Base-by-base conservation (phyloP, 2,888 invertebrate genomes). In the Agrenia bidenticulata region DNA sequence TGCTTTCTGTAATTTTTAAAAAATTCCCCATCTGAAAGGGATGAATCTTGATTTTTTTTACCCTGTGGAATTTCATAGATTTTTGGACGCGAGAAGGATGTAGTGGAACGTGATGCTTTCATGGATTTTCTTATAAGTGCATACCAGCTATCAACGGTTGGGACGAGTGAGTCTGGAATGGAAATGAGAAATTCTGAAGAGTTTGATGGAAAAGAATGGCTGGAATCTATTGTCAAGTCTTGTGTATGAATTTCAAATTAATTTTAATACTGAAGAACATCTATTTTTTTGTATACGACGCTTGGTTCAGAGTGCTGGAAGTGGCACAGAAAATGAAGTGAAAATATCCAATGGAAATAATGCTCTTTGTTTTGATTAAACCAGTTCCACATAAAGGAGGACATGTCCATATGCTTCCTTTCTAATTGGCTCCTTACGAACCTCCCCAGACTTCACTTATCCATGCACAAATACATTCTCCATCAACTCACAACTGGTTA, bases 351-450 rank as follows among this genome's bases (percentile, higher is more conserved):
- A 19, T 21, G 15, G 4, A 45, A 45, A 19, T 51, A 21, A 19
- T 7, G 5, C 15, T 37, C 57, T 50, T 69, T 32, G 32, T 32
- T 32, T 32, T 32, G 32, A 32, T 4, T 5, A 32, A 80, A 80
- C 42, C 74, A 83, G 83, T 92, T 91, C 81, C 89, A 91, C 79
- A 86, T 87, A 27, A 90, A 90, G 79, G 85, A 86, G 66, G 83
- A 83, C 55, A 84, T 92, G 73, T 89, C 89, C 58, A 82, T 87
- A 23, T 88, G 88, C 66, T 92, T 86, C 78, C 87, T 92, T 65
- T 86, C 87, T 59, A 89, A 91, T 78, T 93, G 92, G 92, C 83
- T 92, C 24, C 86, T 86, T 77, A 86, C 88, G 70, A 88, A 93
- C 81, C 87, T 89, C 67, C 89, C 89, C 45, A 83, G 91, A 50